Base-by-base conservation (phyloP, 1,140 invertebrate genomes). In the Carcinoscorpius rotundicauda region DNA sequence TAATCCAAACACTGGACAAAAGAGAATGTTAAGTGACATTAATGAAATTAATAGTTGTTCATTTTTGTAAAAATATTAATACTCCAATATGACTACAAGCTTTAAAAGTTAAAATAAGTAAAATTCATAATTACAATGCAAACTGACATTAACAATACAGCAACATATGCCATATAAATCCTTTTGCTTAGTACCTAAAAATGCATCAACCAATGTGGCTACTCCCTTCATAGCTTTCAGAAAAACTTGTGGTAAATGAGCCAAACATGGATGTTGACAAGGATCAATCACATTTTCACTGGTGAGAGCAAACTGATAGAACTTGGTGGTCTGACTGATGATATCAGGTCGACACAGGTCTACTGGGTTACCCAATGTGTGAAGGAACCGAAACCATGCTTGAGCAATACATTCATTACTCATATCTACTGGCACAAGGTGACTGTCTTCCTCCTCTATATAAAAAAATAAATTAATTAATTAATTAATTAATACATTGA, bases 381-480 rank as follows among this genome's bases (percentile, higher is more conserved):
- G 91, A 53, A 97, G 78, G 71, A 97, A 86, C 65, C 94, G 83
- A 78, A 93, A 97, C 94, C 94, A 97, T 72, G 87, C 87, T 79
- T 97, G 93, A 53, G 89, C 87, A 10, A 97, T 85, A 67, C 88
- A 88, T 75, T 97, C 92, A 69, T 89, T 84, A 48, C 83, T 83
- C 87, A 97, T 95, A 56, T 86, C 86, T 4, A 78, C 72, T 11
- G 92, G 88, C 59, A 95, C 87, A 4, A 93, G 74, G 70, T 85
- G 83, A 5, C 82, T 78, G 75, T 95, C 91, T 72, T 95, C 91
- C 66, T 93, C 91, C 69, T 82, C 91, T 93, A 72, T 60, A 79
- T 72, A 52, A 62, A 63, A 70, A 67, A 51, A 66, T 9, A 60
- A 58, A 50, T 57, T 56, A 8, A 60, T 64, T 11, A 65, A n/a